Conservation (phyloP, 2,888 invertebrate genomes). For the Ormyrus nitidulus region DNA sequence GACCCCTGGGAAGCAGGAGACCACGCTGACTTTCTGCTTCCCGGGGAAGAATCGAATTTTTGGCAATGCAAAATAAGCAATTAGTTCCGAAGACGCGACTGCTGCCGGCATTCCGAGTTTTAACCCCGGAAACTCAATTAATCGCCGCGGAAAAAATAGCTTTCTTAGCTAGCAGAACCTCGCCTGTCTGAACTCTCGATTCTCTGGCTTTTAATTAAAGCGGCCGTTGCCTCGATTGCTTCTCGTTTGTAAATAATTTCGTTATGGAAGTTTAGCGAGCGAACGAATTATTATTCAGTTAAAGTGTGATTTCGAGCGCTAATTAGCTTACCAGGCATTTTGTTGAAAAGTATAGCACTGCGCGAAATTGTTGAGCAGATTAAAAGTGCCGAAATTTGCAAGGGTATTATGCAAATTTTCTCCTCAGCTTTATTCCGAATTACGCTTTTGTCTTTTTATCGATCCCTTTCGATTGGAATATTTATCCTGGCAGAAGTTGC, state of each 20-base stretch:
- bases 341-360: too few species aligned
- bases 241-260: neutral
- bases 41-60: slow-evolving; percentile 49
- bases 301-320: too few species aligned
- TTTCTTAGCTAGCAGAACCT: slow-evolving; percentile 4
- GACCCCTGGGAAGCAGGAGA: slow-evolving; percentile 46
- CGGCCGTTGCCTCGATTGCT: neutral
- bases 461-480: too few species aligned
- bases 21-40: slow-evolving; percentile 34
- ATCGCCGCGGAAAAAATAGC: slow-evolving; percentile 27
- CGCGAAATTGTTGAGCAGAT: too few species aligned
- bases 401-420: too few species aligned
- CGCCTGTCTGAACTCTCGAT: slow-evolving; percentile 9
- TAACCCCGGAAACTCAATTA: slow-evolving; percentile 50
- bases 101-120: neutral
- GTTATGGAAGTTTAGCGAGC: slow-evolving; percentile 5
- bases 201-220: slow-evolving; percentile 51
- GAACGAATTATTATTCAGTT: too few species aligned
- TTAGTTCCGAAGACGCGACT: slow-evolving; percentile 50
- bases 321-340: too few species aligned
- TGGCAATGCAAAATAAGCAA: slow-evolving; percentile 55
- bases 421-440: too few species aligned
- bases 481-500: too few species aligned
- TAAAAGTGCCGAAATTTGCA: too few species aligned
- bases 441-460: too few species aligned